A percentile compares a stretch with the other conserved stretches of the same genome.
Conservation (phyloP, 2,888 invertebrate species). For the Carterocephalus palaemon region DNA sequence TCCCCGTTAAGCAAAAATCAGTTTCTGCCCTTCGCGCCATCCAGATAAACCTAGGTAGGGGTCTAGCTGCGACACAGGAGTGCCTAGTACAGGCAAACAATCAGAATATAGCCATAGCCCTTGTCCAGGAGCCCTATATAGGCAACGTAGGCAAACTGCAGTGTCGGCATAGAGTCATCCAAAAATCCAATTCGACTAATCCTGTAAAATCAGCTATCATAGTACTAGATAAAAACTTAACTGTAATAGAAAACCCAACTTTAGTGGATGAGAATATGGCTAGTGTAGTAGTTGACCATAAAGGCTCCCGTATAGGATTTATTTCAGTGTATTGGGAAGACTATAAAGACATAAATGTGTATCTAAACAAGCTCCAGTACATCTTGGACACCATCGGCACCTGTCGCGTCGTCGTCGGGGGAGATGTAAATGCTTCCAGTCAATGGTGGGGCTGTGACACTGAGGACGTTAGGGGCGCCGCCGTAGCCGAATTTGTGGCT, state of each 20-base stretch:
- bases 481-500: background rate
- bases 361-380: background rate
- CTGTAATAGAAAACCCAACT: background rate
- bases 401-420: slow-evolving; percentile 6
- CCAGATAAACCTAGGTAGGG: background rate
- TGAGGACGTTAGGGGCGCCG: slow-evolving; percentile 22
- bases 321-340: background rate
- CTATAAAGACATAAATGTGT: background rate
- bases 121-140: background rate
- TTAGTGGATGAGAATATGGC: background rate
- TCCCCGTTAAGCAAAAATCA: background rate
- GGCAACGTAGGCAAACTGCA: background rate
- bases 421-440: slow-evolving; percentile 26
- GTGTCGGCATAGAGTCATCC: background rate
- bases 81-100: background rate
- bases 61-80: background rate
- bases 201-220: background rate
- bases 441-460: slow-evolving; percentile 24
- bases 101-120: background rate
- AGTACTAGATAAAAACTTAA: background rate
- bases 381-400: background rate
- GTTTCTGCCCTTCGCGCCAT: background rate
- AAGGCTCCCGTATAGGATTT: no score
- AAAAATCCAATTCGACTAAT: background rate
- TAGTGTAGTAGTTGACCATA: background rate